A percentile compares a stretch with the other conserved stretches of the same genome.
These are phyloP conservation scores for Metridium senile DNA, from an alignment of 92 coral and sea anemone species.

Conservation along the genomic window DNA sequence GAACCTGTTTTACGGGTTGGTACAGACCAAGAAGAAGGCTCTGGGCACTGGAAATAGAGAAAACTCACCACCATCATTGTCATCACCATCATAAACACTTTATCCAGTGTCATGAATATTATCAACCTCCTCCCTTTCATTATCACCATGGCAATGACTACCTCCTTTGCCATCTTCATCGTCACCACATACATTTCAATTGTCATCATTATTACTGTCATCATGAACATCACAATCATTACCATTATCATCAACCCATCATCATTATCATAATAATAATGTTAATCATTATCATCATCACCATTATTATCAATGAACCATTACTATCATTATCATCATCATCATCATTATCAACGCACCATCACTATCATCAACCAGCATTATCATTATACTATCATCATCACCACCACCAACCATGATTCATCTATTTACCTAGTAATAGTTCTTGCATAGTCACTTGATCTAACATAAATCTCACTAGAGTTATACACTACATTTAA, in stretches of 20 bases:
- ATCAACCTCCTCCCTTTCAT: not conserved
- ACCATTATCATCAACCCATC: not conserved
- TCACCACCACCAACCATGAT: not conserved
- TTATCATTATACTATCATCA: not conserved
- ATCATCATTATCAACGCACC: not conserved
- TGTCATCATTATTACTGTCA: not conserved
- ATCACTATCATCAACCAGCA: not conserved
- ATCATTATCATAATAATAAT: not conserved
- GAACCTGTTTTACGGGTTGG: conserved; percentile 69
- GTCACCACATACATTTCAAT: not conserved
- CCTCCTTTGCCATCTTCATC: not conserved
- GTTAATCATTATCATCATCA: not conserved
- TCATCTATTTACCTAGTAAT: conserved; percentile 53
- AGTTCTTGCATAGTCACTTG: conserved; percentile 77
- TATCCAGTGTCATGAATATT: not conserved
- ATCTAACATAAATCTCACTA: conserved; percentile 60
- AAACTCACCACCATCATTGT: not conserved
- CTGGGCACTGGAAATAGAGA: conserved; percentile 40
- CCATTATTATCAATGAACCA: not conserved
- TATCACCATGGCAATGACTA: not conserved
- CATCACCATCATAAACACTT: not conserved
- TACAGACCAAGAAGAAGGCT: conserved; percentile 76
- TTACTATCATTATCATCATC: not conserved
- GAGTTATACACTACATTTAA: conserved; percentile 36
- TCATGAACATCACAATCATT: not conserved